These are phyloP conservation scores for Mellivora capensis DNA, from an alignment of 2,113 vertebrate species.

Conservation along the genomic window DNA sequence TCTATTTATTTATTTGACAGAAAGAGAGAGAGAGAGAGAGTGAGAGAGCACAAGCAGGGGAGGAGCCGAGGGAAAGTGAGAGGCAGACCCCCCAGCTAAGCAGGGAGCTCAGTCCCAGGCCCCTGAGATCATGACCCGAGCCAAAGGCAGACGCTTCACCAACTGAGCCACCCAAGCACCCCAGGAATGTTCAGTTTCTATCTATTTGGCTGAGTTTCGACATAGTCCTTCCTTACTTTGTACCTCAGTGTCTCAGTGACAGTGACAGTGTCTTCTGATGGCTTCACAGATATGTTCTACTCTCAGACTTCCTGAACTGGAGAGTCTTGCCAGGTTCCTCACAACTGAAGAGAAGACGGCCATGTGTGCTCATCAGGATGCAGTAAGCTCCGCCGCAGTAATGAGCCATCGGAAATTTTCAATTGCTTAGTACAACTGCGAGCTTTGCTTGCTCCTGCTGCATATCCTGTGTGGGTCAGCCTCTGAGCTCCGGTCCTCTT, in stretches of 20 bases:
- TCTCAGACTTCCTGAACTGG: neutral
- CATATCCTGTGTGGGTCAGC: accelerated
- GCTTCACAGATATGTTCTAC: neutral
- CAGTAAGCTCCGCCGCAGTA: accelerated
- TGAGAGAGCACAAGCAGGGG: neutral
- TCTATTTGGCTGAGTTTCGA: neutral
- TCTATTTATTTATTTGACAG: neutral
- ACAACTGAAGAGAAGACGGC: neutral
- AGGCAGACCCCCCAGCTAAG: neutral
- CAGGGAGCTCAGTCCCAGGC: neutral
- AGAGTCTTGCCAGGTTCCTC: neutral
- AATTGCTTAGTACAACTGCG: accelerated
- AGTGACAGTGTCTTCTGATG: neutral
- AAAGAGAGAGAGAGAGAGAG: neutral
- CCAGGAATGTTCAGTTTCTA: neutral
- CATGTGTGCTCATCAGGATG: accelerated
- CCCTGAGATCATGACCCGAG: neutral
- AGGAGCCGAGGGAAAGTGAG: neutral
- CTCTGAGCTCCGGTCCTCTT: neutral
- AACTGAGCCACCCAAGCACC: accelerated
- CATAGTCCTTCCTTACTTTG: neutral
- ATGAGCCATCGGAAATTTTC: accelerated
- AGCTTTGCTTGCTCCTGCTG: accelerated
- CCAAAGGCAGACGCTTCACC: neutral
- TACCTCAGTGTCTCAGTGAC: neutral